Evolutionary conservation across 1,140 invertebrate species (phyloP).

Genomic region (Drosophila pseudoobscura): DNA sequence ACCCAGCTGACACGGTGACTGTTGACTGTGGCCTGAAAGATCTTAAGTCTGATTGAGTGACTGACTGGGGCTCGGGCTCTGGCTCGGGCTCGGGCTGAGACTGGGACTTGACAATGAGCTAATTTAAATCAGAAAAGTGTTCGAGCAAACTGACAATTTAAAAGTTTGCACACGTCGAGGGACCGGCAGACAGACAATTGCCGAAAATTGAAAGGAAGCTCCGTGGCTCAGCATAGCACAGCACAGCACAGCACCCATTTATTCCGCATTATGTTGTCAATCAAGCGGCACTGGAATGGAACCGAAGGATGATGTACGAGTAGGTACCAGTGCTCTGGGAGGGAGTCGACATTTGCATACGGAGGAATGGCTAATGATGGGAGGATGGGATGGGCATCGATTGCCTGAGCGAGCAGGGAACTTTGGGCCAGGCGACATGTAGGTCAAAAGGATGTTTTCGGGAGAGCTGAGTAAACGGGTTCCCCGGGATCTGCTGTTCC

Average conservation of each 20-base stretch:
- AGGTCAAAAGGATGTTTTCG: constrained; percentile 57
- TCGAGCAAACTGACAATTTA: constrained; percentile 68
- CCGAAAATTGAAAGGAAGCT: constrained; percentile 62
- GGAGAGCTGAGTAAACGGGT: constrained; percentile 42
- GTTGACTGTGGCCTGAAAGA: constrained; percentile 19
- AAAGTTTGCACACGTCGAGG: constrained; percentile 32
- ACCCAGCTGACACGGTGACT: constrained; percentile 24
- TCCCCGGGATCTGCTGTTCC: constrained; percentile 7
- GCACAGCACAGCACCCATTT: constrained; percentile 9
- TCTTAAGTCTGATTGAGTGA: constrained; percentile 62
- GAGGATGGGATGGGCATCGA: constrained; percentile 7
- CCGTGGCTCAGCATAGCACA: constrained; percentile 5
- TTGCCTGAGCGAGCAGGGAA: constrained; percentile 31
- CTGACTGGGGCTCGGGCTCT: background rate
- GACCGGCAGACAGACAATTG: constrained; percentile 41
- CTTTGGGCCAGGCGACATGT: constrained; percentile 60
- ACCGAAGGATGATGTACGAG: constrained; percentile 46
- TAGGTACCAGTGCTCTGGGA: constrained; percentile 14
- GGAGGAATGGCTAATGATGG: constrained; percentile 63
- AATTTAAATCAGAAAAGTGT: constrained; percentile 81
- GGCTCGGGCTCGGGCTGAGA: too few species aligned
- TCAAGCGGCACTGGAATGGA: constrained; percentile 45
- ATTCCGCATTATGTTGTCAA: constrained; percentile 61
- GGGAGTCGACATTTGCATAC: constrained; percentile 61
- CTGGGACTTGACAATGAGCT: constrained; percentile 57